A percentile compares a stretch with the other conserved stretches of the same genome.
Evolutionary conservation across 2,888 invertebrate genomes (phyloP).

Genomic region (Erannis defoliaria): DNA sequence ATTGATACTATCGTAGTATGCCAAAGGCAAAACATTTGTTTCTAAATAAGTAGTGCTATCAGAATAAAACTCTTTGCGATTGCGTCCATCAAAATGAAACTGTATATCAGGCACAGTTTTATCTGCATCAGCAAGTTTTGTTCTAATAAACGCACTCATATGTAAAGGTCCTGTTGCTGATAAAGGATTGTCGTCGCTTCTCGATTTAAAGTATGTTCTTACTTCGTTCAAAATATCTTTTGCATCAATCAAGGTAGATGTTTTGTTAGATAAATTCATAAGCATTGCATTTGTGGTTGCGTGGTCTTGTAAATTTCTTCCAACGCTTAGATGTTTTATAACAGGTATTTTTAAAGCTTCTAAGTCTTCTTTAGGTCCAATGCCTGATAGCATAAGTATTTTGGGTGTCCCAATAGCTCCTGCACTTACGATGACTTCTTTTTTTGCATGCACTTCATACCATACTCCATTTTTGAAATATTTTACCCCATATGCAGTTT

Average conservation of each 20-base stretch:
- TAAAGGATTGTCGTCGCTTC: slow-evolving; percentile 71
- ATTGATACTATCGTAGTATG: slow-evolving; percentile 88
- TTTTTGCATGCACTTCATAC: slow-evolving; percentile 67
- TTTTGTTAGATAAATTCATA: slow-evolving; percentile 81
- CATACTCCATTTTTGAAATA: slow-evolving; percentile 58
- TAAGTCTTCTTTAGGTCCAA: slow-evolving; percentile 86
- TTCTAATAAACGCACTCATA: slow-evolving; percentile 87
- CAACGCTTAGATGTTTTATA: slow-evolving; percentile 89
- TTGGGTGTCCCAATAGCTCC: slow-evolving; percentile 87
- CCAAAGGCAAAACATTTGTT: slow-evolving; percentile 78
- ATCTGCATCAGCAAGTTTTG: slow-evolving; percentile 78
- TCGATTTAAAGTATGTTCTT: slow-evolving; percentile 66
- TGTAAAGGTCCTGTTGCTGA: slow-evolving; percentile 85
- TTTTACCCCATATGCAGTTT: slow-evolving; percentile 63
- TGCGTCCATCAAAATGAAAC: slow-evolving; percentile 87
- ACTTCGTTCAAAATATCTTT: slow-evolving; percentile 69
- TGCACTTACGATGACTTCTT: slow-evolving; percentile 88
- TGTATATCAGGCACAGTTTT: slow-evolving; percentile 88
- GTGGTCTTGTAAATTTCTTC: slow-evolving; percentile 91
- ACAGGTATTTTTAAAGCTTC: slow-evolving; percentile 78
- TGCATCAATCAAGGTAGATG: slow-evolving; percentile 73
- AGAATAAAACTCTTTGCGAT: slow-evolving; percentile 82
- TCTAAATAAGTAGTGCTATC: slow-evolving; percentile 84
- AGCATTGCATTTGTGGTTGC: slow-evolving; percentile 83
- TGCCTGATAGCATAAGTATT: slow-evolving; percentile 88